phyloP scores from a whole-genome alignment of 2,888 invertebrate species.

The Tinea semifulvella region DNA sequence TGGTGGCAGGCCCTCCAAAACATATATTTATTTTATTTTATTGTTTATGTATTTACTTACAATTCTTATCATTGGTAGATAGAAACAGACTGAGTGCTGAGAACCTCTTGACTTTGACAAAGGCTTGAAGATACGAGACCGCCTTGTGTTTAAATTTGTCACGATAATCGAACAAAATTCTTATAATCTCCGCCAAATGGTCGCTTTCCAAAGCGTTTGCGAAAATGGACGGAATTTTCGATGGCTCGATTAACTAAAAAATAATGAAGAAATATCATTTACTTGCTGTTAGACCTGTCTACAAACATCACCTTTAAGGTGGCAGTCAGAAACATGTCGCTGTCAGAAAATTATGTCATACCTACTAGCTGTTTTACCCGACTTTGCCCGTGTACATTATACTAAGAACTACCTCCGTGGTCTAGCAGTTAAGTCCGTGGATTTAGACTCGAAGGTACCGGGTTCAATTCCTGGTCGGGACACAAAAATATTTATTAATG shows the following conservation, averaged over 20 bases:
- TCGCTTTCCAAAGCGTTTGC: slow-evolving; percentile 73
- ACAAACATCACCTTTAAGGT: background rate
- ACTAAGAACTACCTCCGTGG: too few relatives aligned
- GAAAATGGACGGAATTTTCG: slow-evolving; percentile 69
- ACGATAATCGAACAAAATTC: slow-evolving; percentile 46
- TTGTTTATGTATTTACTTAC: slow-evolving; percentile 59
- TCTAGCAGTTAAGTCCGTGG: too few relatives aligned
- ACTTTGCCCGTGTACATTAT: too few relatives aligned
- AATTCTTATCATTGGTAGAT: slow-evolving; percentile 62
- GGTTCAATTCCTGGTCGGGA: too few relatives aligned
- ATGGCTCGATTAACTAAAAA: slow-evolving; percentile 66
- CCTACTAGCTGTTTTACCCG: too few relatives aligned
- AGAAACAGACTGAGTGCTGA: slow-evolving; percentile 72
- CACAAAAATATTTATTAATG: too few relatives aligned
- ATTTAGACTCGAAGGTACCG: too few relatives aligned
- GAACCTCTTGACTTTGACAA: slow-evolving; percentile 71
- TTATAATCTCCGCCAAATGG: slow-evolving; percentile 69
- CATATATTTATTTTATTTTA: too few relatives aligned
- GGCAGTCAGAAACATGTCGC: too few relatives aligned
- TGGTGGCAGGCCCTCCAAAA: background rate
- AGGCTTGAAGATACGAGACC: slow-evolving; percentile 59
- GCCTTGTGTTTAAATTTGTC: slow-evolving; percentile 37
- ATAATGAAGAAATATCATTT: background rate
- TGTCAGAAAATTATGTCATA: too few relatives aligned
- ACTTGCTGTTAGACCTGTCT: background rate